Evolutionary conservation across 2,113 vertebrate species (phyloP).

Genomic region (Vidua chalybeata): DNA sequence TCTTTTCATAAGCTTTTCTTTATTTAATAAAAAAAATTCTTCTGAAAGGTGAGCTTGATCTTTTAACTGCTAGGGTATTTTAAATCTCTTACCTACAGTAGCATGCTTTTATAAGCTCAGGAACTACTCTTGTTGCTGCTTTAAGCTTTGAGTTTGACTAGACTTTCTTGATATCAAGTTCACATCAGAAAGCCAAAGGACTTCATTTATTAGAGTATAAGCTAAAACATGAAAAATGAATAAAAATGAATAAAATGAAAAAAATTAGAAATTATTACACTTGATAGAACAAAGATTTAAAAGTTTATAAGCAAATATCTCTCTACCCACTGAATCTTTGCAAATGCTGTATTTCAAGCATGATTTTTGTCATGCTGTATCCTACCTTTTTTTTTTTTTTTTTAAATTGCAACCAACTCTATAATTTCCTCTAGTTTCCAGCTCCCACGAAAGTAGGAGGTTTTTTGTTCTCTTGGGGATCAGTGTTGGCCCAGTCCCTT

Average conservation of each 20-base stretch:
- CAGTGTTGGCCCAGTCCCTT: neutral
- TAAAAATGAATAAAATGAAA: neutral
- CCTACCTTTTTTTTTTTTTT: neutral
- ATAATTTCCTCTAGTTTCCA: neutral
- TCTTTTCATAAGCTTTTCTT: neutral
- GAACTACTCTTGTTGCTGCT: neutral
- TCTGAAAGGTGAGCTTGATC: neutral
- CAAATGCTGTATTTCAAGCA: neutral
- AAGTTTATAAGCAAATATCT: neutral
- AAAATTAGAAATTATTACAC: neutral
- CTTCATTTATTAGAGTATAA: neutral
- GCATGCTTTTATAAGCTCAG: neutral
- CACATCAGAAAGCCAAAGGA: neutral
- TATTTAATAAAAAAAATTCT: neutral
- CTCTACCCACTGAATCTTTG: neutral
- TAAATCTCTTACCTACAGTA: neutral
- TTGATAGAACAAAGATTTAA: neutral
- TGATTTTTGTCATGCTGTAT: neutral
- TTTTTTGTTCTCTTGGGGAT: accelerated
- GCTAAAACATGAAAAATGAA: neutral
- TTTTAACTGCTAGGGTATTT: neutral
- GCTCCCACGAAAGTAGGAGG: accelerated
- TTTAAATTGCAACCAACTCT: neutral
- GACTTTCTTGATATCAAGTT: neutral
- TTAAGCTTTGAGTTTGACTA: neutral